Conservation (phyloP, 2,888 invertebrate genomes). For the Ochropacha duplaris region DNA sequence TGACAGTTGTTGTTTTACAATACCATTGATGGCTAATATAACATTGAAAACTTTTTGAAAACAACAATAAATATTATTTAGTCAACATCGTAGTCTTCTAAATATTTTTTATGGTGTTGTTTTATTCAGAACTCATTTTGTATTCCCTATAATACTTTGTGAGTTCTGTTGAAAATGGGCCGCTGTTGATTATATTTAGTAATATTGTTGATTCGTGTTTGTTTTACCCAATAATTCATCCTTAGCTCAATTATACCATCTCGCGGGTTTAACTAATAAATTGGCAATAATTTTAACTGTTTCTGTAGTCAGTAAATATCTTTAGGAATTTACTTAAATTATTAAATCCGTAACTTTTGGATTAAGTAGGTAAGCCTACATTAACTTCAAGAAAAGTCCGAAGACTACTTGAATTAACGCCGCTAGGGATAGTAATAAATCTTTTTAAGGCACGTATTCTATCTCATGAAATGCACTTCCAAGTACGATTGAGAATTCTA, state of each 20-base stretch:
- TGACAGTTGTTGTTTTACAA: too few relatives aligned
- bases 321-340: neutral
- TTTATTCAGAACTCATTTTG: conserved; percentile 22
- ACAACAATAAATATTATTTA: neutral
- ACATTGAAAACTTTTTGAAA: neutral
- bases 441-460: conserved; percentile 61
- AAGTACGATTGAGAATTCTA: conserved; percentile 34
- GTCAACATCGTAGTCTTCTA: neutral
- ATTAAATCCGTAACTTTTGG: neutral
- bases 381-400: conserved; percentile 49
- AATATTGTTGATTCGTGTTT: conserved; percentile 25
- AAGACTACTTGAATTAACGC: conserved; percentile 55
- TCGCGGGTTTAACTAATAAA: neutral
- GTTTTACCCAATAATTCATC: conserved; percentile 24
- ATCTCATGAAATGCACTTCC: conserved; percentile 59
- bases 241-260: neutral
- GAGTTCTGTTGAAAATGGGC: conserved; percentile 13
- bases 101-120: conserved; percentile 15
- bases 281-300: neutral
- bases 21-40: too few relatives aligned
- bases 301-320: neutral
- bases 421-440: conserved; percentile 50
- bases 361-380: conserved; percentile 45
- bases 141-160: conserved; percentile 11
- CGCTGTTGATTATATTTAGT: conserved; percentile 17